Percentiles rank a stretch among this genome's conserved stretches.
Evolutionary conservation across 2,888 invertebrate genomes (phyloP).

Genomic region (Notodonta ziczac): DNA sequence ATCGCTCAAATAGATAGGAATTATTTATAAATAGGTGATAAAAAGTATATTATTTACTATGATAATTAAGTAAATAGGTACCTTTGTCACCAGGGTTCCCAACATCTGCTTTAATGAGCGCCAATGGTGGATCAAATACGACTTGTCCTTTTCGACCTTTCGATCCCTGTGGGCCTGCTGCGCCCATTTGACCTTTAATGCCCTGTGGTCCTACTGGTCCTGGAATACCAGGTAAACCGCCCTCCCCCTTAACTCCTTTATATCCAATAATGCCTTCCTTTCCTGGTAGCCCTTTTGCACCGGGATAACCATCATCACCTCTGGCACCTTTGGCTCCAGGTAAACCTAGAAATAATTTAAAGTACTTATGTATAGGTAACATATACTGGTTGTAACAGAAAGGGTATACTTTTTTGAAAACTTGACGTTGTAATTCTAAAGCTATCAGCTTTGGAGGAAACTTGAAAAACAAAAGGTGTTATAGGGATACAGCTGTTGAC

Average conservation of each 20-base stretch:
- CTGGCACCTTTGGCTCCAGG: conserved; percentile 64
- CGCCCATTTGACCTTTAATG: conserved; percentile 65
- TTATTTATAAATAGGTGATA: neutral
- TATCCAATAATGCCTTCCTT: conserved; percentile 59
- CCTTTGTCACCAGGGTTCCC: conserved; percentile 87
- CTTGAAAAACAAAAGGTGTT: too few relatives aligned
- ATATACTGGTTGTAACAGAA: too few relatives aligned
- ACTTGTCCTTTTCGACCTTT: conserved; percentile 76
- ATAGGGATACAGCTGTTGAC: too few relatives aligned
- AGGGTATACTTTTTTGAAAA: too few relatives aligned
- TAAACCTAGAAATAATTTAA: conserved; percentile 48
- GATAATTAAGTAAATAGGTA: conserved; percentile 17
- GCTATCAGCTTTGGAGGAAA: too few relatives aligned
- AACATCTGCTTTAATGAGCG: conserved; percentile 60
- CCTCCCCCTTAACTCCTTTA: conserved; percentile 55
- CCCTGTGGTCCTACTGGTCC: conserved; percentile 81
- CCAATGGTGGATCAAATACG: conserved; percentile 49
- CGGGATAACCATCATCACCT: conserved; percentile 66
- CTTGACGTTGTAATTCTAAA: too few relatives aligned
- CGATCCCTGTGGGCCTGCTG: conserved; percentile 79
- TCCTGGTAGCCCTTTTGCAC: conserved; percentile 62
- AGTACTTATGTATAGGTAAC: neutral
- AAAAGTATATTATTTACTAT: neutral
- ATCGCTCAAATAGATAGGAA: too few relatives aligned
- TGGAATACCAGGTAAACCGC: conserved; percentile 74